Evolutionary conservation across 2,888 invertebrate genomes (phyloP).

Genomic region (Torymus tubicola): DNA sequence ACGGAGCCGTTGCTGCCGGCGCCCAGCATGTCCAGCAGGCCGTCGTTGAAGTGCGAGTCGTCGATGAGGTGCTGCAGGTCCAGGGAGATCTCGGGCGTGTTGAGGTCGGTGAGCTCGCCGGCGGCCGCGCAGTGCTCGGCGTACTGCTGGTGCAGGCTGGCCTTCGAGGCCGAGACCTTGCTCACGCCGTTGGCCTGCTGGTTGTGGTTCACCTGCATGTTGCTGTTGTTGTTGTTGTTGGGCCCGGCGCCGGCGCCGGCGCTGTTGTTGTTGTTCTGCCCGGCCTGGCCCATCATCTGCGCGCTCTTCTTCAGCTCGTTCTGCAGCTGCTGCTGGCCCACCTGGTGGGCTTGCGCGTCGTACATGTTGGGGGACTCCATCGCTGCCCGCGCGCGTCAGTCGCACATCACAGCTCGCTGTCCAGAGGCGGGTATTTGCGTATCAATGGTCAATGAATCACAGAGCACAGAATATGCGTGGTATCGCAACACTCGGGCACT

Average conservation of each 20-base stretch:
- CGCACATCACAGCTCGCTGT: not conserved
- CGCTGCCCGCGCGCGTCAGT: conserved; percentile 61
- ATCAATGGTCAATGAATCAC: conserved; percentile 27
- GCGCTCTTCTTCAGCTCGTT: conserved; percentile 81
- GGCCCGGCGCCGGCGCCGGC: conserved; percentile 71
- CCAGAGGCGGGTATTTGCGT: no score
- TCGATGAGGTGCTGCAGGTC: conserved; percentile 95
- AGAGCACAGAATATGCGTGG: not conserved
- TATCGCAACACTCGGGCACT: no score
- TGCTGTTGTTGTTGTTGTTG: conserved; percentile 78
- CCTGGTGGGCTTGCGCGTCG: conserved; percentile 81
- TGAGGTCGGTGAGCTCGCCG: conserved; percentile 90
- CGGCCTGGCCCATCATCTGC: conserved; percentile 76
- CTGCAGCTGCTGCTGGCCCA: conserved; percentile 75
- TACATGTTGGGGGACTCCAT: conserved; percentile 94
- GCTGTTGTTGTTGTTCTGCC: conserved; percentile 78
- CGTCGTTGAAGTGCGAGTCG: conserved; percentile 91
- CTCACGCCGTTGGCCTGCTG: conserved; percentile 77
- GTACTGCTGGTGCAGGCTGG: conserved; percentile 85
- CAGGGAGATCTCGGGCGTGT: conserved; percentile 93
- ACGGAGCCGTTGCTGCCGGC: conserved; percentile 72
- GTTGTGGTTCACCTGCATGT: conserved; percentile 77
- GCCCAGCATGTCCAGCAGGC: conserved; percentile 89
- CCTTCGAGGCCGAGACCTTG: conserved; percentile 78
- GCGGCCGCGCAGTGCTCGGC: conserved; percentile 82